Evolutionary conservation across 1,140 invertebrate genomes (phyloP), one percentile per base, ranked within the genome.

Genomic region (Rhyacophila brunnea): DNA sequence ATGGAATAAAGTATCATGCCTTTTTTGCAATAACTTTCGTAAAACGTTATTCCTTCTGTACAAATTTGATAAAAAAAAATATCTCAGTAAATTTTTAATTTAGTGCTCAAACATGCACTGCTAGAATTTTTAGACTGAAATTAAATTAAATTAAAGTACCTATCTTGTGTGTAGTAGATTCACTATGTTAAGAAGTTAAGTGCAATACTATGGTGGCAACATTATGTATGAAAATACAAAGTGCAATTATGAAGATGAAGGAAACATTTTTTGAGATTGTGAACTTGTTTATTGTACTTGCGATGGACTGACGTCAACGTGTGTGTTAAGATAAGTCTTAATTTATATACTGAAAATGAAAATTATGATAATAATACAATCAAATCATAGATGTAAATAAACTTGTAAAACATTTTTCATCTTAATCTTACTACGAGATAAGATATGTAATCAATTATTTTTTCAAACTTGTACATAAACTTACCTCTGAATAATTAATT

Each of bases 311-410:
- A 57, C 19, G 42, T 46, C 34, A 32, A 17, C 23, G 50, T 52
- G 56, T 58, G 38, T 50, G 50, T 52, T 58, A 40, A 47, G 23
- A 64, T 64, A 64, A 58, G 51, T 58, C 48, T 49, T 64, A 58
- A 59, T 34, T 45, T 38, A 47, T 51, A 46, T 34, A 44, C 17
- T 58, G 23, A 59, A 42, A 59, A 14, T 46, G 34, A 20, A 53
- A 15, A 47, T 45, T 54, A 53, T 28, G 9, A 19, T 62, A 52
- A 57, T 45, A 32, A 54, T 50, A 58, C 63, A 60, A 65, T 65
- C 58, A 65, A 49, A 57, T 61, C 54, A 60, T 57, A 56, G 20
- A 42, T 65, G 63, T 65, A 65, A 65, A 65, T 65, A 65, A 53
- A 57, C 38, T 23, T 46, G 42, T 44, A 53, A 14, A 53, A 7